phyloP scores from a whole-genome alignment of 2,888 invertebrate genomes.

The Zaprionus obscuricornis region DNA sequence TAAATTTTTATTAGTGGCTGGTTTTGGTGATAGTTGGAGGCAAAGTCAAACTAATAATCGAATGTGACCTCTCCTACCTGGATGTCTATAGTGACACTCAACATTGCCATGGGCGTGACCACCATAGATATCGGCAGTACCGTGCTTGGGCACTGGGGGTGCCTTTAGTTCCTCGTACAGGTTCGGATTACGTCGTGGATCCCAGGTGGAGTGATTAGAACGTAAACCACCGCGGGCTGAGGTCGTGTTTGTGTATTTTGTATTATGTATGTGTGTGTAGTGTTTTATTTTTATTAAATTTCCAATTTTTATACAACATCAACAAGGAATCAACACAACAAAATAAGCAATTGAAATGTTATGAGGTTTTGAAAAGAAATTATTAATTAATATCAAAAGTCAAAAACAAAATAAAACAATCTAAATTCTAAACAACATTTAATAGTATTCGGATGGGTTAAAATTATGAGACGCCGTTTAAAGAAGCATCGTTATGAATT shows the following conservation, averaged over 20 bases:
- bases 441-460: conserved; percentile 40
- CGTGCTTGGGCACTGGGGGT: conserved; percentile 85
- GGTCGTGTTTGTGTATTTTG: conserved; percentile 29
- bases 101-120: conserved; percentile 76
- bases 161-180: conserved; percentile 93
- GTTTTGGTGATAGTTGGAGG: conserved; percentile 31
- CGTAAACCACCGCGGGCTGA: conserved; percentile 82
- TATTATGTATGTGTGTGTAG: conserved; percentile 26
- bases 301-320: conserved; percentile 73
- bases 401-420: conserved; percentile 16
- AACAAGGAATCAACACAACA: conserved; percentile 51
- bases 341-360: conserved; percentile 46
- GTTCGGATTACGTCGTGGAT: conserved; percentile 91
- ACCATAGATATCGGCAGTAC: conserved; percentile 80
- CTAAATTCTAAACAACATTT: conserved; percentile 82
- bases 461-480: conserved; percentile 52
- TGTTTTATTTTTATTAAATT: conserved; percentile 51
- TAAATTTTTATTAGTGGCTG: conserved; percentile 4
- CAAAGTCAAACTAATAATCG: conserved; percentile 36
- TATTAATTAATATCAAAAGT: conserved; percentile 20
- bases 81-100: conserved; percentile 83
- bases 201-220: conserved; percentile 91
- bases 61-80: conserved; percentile 81
- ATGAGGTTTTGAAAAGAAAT: conserved; percentile 34
- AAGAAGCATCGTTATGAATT: conserved; percentile 66